Evolutionary conservation across 2,113 vertebrate genomes (phyloP).

Genomic region (Anser cygnoides): DNA sequence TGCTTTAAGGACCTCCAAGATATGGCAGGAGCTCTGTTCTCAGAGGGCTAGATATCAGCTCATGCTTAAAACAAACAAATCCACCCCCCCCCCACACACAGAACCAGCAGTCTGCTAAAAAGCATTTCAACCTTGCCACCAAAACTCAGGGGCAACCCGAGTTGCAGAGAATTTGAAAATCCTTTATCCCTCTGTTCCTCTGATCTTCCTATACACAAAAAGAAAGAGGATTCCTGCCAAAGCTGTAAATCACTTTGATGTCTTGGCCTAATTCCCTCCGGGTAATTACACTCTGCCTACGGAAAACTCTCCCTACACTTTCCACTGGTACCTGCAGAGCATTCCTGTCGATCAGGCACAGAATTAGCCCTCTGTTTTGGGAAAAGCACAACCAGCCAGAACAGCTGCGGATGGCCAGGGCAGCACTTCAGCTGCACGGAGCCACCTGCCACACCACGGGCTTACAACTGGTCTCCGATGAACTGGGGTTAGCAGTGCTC

Average conservation of each 20-base stretch:
- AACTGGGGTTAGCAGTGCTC: not conserved
- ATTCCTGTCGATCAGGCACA: not conserved
- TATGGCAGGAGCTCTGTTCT: not conserved
- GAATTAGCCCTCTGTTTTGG: not conserved
- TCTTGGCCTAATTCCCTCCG: slow-evolving; percentile 61
- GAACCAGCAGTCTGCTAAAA: not conserved
- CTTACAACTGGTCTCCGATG: not conserved
- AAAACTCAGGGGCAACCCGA: slow-evolving; percentile 42
- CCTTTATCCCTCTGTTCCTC: slow-evolving; percentile 24
- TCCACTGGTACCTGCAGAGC: not conserved
- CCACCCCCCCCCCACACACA: not conserved
- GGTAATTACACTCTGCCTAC: slow-evolving; percentile 45
- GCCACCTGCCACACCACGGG: not conserved
- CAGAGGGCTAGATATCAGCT: not conserved
- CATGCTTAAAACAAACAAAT: not conserved
- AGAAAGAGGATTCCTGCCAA: slow-evolving; percentile 38
- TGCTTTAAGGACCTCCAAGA: accelerated
- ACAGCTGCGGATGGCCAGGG: not conserved
- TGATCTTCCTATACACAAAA: slow-evolving; percentile 42
- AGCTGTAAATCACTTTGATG: slow-evolving; percentile 63
- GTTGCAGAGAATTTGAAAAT: slow-evolving; percentile 29
- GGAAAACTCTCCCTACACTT: not conserved
- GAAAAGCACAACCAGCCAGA: not conserved
- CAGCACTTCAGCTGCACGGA: not conserved
- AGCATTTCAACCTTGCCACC: slow-evolving; percentile 25